These are phyloP conservation scores for Eupeodes corollae DNA, from an alignment of 1,140 invertebrate species.

Conservation along the genomic window DNA sequence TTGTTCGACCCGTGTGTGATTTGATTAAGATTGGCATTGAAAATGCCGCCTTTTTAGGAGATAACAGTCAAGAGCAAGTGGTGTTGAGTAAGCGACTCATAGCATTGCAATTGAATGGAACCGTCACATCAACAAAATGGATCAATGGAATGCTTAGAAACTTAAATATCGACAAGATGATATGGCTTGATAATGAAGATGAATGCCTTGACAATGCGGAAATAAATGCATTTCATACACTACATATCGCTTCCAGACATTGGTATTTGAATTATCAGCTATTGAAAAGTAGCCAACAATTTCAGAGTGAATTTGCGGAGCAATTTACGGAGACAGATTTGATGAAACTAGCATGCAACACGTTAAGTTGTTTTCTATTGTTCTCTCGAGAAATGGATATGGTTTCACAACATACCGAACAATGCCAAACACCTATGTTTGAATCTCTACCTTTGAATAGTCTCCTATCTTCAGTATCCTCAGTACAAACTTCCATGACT, in stretches of 20 bases:
- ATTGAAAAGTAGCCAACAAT: conserved; percentile 27
- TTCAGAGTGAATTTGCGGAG: conserved; percentile 32
- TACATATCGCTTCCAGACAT: conserved; percentile 27
- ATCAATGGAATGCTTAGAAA: conserved; percentile 20
- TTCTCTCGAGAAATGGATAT: neutral
- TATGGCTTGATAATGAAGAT: conserved; percentile 16
- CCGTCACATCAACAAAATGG: conserved; percentile 18
- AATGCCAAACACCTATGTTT: neutral
- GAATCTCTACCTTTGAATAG: no score
- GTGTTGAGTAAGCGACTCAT: conserved; percentile 23
- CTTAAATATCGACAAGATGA: neutral
- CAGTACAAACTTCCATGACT: no score
- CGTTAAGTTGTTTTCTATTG: conserved; percentile 28
- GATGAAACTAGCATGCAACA: conserved; percentile 30
- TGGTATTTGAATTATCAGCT: conserved; percentile 33
- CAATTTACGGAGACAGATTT: conserved; percentile 32
- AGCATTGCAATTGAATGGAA: conserved; percentile 27
- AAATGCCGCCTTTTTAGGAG: conserved; percentile 30
- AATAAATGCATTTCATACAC: conserved; percentile 16
- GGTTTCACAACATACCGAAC: neutral
- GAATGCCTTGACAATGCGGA: neutral
- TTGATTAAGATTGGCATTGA: conserved; percentile 36
- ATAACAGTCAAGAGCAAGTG: conserved; percentile 25
- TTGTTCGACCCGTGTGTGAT: conserved; percentile 28
- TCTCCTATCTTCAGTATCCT: no score